Conservation (phyloP, 2,888 invertebrate species). For the Pediacus dermestoides region DNA sequence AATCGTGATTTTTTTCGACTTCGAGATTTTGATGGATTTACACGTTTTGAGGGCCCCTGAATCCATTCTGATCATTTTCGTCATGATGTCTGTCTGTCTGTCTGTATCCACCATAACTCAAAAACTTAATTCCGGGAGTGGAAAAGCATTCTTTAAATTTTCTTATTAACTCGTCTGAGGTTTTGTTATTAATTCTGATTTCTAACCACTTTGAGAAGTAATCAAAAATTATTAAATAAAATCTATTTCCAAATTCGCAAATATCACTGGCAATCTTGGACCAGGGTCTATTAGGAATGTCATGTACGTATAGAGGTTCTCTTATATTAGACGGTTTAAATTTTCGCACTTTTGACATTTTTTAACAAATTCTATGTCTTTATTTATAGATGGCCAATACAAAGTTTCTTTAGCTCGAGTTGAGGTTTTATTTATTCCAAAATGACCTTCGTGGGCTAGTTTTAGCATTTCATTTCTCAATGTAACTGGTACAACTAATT, state of each 20-base stretch:
- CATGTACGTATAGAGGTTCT: constrained; percentile 1
- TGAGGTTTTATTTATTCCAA: constrained; percentile 6
- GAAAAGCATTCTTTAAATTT: constrained; percentile 4
- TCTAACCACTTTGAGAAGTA: constrained; percentile 22
- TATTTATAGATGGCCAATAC: constrained; percentile 5
- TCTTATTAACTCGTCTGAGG: background rate
- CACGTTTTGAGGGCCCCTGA: too few relatives aligned
- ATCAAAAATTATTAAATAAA: constrained; percentile 18
- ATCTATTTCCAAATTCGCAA: background rate
- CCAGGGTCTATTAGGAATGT: constrained; percentile 6
- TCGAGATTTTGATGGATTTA: too few relatives aligned
- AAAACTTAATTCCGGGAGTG: constrained; percentile 2
- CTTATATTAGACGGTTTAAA: too few relatives aligned
- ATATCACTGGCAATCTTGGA: constrained; percentile 4
- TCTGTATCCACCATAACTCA: too few relatives aligned
- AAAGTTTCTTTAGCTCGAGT: too few relatives aligned
- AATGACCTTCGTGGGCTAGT: constrained; percentile 7
- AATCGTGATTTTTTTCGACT: too few relatives aligned
- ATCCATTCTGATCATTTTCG: too few relatives aligned
- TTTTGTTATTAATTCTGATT: constrained; percentile 7
- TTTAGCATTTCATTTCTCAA: background rate
- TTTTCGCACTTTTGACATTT: constrained; percentile 17
- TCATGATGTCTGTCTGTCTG: too few relatives aligned
- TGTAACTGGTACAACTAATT: constrained; percentile 3
- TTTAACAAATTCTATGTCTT: constrained; percentile 9